Percentiles rank a stretch among this genome's conserved stretches.
These are phyloP conservation scores for Metallyticus violacea DNA, from an alignment of 2,888 invertebrate genomes.

Conservation along the genomic window DNA sequence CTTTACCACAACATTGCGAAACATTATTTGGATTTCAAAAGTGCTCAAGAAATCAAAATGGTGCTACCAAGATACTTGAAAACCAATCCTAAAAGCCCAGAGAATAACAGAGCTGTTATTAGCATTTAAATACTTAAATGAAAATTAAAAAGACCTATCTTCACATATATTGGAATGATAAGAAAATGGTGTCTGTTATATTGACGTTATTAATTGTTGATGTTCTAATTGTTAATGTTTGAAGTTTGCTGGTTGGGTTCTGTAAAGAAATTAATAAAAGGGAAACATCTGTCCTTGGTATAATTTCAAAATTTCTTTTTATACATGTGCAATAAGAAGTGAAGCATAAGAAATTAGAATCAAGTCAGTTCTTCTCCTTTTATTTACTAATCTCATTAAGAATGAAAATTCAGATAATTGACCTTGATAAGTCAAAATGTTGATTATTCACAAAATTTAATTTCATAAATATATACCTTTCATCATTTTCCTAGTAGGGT, in stretches of 20 bases:
- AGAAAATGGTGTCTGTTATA: conserved; percentile 13
- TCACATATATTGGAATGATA: not conserved
- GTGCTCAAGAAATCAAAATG: conserved; percentile 36
- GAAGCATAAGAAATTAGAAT: not conserved
- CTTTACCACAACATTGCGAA: conserved; percentile 1
- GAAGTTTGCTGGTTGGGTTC: not conserved
- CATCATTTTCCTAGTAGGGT: too few relatives aligned
- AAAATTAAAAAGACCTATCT: not conserved
- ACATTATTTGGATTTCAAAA: conserved; percentile 29
- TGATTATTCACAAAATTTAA: too few relatives aligned
- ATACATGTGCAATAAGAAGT: not conserved
- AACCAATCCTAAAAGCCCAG: not conserved
- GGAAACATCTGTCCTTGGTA: not conserved
- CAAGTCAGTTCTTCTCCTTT: not conserved
- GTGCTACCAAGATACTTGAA: conserved; percentile 29
- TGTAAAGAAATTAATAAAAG: not conserved
- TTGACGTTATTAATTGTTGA: conserved; percentile 21
- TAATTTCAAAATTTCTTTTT: not conserved
- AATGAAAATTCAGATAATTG: not conserved
- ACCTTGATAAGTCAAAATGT: too few relatives aligned
- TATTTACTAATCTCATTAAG: not conserved
- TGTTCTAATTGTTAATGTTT: conserved; percentile 24
- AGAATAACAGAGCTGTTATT: not conserved
- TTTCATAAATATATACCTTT: too few relatives aligned
- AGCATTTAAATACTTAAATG: not conserved